phyloP scores from a whole-genome alignment of 2,888 invertebrate species.

The Andrena bicolor region DNA sequence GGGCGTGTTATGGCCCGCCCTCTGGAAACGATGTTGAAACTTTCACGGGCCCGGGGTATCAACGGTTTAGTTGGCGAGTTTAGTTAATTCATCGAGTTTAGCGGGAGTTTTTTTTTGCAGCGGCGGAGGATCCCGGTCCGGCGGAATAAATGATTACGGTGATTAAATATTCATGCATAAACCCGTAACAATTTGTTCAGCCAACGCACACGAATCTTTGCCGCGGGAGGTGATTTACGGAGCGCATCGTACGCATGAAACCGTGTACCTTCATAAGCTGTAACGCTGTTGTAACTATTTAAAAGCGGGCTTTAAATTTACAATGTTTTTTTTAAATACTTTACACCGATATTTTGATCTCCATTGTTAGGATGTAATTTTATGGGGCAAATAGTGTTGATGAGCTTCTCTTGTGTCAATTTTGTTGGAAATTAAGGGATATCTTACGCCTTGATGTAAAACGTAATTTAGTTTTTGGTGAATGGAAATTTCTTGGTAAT shows the following conservation, averaged over 20 bases:
- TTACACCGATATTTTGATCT: background rate
- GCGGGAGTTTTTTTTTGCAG: background rate
- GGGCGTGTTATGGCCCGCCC: background rate
- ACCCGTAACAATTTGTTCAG: conserved; percentile 43
- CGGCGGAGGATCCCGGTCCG: background rate
- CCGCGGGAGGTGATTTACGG: conserved; percentile 34
- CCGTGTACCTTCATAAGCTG: conserved; percentile 31
- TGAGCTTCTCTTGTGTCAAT: too few species aligned
- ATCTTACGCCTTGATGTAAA: too few species aligned
- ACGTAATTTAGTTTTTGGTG: too few species aligned
- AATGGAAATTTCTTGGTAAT: too few species aligned
- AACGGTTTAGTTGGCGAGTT: conserved; percentile 46
- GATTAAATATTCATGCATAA: conserved; percentile 55
- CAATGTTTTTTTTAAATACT: background rate
- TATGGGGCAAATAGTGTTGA: too few species aligned
- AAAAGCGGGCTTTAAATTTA: background rate
- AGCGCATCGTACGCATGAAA: conserved; percentile 11
- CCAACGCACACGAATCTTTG: conserved; percentile 40
- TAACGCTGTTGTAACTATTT: background rate
- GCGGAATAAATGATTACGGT: conserved; percentile 47
- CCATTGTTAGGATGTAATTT: background rate
- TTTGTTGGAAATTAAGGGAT: too few species aligned
- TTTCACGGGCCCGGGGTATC: conserved; percentile 13
- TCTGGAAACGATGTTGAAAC: conserved; percentile 26
- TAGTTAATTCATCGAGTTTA: conserved; percentile 54